Conservation (phyloP, 2,888 invertebrate species). For the Cacoxenus indagator region DNA sequence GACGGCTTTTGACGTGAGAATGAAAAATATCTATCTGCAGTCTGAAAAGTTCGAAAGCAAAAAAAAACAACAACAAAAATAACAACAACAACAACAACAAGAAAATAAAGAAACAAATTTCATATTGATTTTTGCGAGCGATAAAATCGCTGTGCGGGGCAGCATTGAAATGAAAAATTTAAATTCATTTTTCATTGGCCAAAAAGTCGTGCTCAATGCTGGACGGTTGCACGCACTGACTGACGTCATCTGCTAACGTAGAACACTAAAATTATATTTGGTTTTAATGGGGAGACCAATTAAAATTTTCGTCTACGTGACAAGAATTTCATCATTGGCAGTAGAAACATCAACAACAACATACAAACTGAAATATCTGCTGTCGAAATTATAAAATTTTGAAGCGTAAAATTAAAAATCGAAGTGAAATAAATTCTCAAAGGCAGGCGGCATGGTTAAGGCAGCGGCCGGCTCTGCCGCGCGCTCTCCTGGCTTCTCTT, state of each 20-base stretch:
- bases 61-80: not conserved
- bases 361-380: slow-evolving; percentile 34
- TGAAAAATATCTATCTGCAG: not conserved
- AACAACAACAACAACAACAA: not conserved
- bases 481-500: slow-evolving; percentile 13
- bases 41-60: not conserved
- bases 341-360: slow-evolving; percentile 41
- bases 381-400: slow-evolving; percentile 53
- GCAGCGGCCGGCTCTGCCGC: not conserved
- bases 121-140: not conserved
- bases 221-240: not conserved
- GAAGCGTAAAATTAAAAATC: slow-evolving; percentile 60
- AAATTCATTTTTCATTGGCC: slow-evolving; percentile 40
- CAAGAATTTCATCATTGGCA: slow-evolving; percentile 51
- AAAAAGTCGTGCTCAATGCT: not conserved
- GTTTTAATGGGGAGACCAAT: slow-evolving; percentile 63
- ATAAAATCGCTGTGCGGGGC: not conserved
- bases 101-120: not conserved
- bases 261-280: slow-evolving; percentile 19
- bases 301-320: slow-evolving; percentile 68
- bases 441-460: not conserved
- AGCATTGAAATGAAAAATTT: slow-evolving; percentile 33
- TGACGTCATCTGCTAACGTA: slow-evolving; percentile 11
- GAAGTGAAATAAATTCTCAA: slow-evolving; percentile 5
- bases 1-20: too few species aligned